These are phyloP conservation scores for Andrena marginata DNA, from an alignment of 2,888 invertebrate genomes.

Conservation along the genomic window DNA sequence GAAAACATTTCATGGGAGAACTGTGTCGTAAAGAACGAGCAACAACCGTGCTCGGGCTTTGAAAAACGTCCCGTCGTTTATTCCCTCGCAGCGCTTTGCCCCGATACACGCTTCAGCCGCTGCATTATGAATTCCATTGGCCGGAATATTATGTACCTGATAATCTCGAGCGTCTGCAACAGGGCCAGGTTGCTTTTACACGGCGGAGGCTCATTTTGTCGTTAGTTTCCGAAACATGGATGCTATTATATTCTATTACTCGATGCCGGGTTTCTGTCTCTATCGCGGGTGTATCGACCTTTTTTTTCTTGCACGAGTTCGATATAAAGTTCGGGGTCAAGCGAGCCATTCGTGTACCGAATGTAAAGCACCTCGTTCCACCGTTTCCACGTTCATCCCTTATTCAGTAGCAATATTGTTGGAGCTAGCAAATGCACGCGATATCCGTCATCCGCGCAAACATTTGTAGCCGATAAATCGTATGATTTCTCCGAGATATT, in stretches of 20 bases:
- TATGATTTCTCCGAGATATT: constrained; percentile 15
- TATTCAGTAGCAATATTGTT: constrained; percentile 34
- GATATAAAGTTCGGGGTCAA: constrained; percentile 49
- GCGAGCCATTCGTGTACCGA: constrained; percentile 23
- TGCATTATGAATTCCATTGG: too few relatives aligned
- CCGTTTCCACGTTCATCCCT: constrained; percentile 24
- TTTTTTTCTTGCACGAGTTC: constrained; percentile 13
- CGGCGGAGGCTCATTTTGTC: not conserved
- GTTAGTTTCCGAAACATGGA: not conserved
- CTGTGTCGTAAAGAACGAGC: not conserved
- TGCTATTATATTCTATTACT: constrained; percentile 37
- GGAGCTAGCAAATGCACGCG: not conserved
- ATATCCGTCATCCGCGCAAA: constrained; percentile 34
- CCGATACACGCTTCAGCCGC: not conserved
- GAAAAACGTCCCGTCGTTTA: constrained; percentile 8
- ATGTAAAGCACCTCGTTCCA: constrained; percentile 28
- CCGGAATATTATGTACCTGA: too few relatives aligned
- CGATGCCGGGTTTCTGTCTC: constrained; percentile 18
- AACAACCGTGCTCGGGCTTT: not conserved
- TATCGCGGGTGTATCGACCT: constrained; percentile 34
- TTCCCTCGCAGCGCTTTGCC: not conserved
- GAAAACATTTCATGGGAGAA: constrained; percentile 5
- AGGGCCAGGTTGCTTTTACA: too few relatives aligned
- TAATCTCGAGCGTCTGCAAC: too few relatives aligned
- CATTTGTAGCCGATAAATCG: constrained; percentile 29